Evolutionary conservation across 2,797 vertebrate genomes (phyloP).

Genomic region (Microhierax caerulescens): DNA sequence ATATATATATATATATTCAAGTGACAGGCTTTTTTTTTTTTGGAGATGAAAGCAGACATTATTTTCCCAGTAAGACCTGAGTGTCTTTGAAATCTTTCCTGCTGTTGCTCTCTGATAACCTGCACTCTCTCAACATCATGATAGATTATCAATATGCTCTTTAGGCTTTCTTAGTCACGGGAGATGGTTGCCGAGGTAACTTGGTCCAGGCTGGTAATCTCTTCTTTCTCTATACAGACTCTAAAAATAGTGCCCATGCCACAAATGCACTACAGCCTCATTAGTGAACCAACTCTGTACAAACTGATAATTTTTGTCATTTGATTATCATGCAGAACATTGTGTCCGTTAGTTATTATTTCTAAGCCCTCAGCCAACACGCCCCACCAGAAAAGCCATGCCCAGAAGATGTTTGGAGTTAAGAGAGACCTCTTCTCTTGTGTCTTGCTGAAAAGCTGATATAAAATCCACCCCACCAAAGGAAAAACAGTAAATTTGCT

Average conservation of each 20-base stretch:
- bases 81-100: constrained; percentile 79
- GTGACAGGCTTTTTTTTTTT: constrained; percentile 62
- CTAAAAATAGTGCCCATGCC: constrained; percentile 73
- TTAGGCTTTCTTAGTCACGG: constrained; percentile 79
- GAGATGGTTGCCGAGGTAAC: constrained; percentile 88
- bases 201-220: constrained; percentile 77
- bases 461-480: not conserved
- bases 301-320: constrained; percentile 59
- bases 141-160: constrained; percentile 92
- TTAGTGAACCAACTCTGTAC: constrained; percentile 61
- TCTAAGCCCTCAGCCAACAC: not conserved
- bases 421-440: not conserved
- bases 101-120: constrained; percentile 84
- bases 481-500: not conserved
- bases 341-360: not conserved
- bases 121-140: constrained; percentile 79
- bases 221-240: constrained; percentile 58
- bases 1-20: too few relatives aligned
- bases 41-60: constrained; percentile 75
- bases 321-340: constrained; percentile 4
- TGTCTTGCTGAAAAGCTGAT: not conserved
- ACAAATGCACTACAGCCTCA: constrained; percentile 53
- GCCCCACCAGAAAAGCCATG: not conserved
- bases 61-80: constrained; percentile 73
- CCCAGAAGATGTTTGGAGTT: not conserved